phyloP scores from a whole-genome alignment of 2,888 invertebrate genomes.

The Dasysyrphus albostriatus region DNA sequence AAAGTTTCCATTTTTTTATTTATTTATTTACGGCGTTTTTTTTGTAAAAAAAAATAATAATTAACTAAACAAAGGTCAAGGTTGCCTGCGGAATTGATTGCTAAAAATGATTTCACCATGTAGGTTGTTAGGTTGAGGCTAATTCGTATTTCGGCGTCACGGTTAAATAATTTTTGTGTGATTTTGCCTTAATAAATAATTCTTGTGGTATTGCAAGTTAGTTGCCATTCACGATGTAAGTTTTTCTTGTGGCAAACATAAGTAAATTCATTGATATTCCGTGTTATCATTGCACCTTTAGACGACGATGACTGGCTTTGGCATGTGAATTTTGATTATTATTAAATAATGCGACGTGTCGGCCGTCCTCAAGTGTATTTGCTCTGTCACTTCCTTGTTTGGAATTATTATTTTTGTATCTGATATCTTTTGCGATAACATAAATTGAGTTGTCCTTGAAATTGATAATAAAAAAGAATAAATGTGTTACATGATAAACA shows the following conservation, averaged over 20 bases:
- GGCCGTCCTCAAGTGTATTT: conserved; percentile 4
- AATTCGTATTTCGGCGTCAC: conserved; percentile 5
- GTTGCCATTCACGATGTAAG: not conserved
- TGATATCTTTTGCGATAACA: conserved; percentile 2
- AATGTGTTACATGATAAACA: conserved; percentile 4
- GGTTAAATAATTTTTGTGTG: not conserved
- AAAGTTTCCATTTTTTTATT: not conserved
- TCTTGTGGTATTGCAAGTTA: not conserved
- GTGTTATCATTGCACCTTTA: conserved; percentile 10
- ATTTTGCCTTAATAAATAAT: not conserved
- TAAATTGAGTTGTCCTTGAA: conserved; percentile 15
- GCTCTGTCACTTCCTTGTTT: conserved; percentile 13
- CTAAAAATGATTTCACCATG: conserved; percentile 36
- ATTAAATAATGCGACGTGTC: conserved; percentile 12
- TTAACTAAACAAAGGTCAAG: conserved; percentile 64
- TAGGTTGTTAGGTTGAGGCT: conserved; percentile 55
- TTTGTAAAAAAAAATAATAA: conserved; percentile 34
- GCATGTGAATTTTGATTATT: conserved; percentile 33
- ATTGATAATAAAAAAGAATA: not conserved
- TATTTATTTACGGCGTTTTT: conserved; percentile 22
- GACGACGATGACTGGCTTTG: conserved; percentile 4
- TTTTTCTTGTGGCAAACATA: not conserved
- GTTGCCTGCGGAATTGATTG: conserved; percentile 24
- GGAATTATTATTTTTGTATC: not conserved
- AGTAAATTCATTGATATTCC: conserved; percentile 9